A percentile compares a stretch with the other conserved stretches of the same genome.
These are phyloP conservation scores for Euphydryas editha DNA, from an alignment of 2,888 invertebrate genomes.

Conservation along the genomic window DNA sequence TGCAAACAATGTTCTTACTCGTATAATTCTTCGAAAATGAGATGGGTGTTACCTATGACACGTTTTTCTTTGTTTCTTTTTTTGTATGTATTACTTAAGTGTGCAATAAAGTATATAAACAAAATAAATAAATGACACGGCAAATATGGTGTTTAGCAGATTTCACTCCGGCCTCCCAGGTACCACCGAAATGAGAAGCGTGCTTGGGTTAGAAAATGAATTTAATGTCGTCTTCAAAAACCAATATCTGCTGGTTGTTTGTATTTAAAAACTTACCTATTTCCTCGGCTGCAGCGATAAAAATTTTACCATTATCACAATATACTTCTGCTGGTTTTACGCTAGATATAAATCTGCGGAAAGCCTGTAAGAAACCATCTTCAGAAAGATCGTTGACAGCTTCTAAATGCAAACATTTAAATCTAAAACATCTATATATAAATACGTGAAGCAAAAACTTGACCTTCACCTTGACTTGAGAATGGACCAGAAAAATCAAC, in stretches of 20 bases:
- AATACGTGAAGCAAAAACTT: no score
- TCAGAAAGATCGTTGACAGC: conserved; percentile 45
- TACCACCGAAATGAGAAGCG: conserved; percentile 26
- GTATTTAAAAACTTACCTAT: conserved; percentile 30
- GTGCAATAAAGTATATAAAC: no score
- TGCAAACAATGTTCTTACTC: neutral
- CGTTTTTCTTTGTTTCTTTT: no score
- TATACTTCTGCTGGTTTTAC: conserved; percentile 50
- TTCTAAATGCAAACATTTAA: conserved; percentile 46
- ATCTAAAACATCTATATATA: conserved; percentile 41
- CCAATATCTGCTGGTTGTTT: neutral
- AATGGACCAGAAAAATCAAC: conserved; percentile 28
- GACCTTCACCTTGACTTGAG: conserved; percentile 13
- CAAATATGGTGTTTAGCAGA: no score
- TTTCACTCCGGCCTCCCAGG: no score
- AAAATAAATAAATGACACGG: no score
- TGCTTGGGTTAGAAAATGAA: conserved; percentile 11
- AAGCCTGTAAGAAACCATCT: conserved; percentile 45
- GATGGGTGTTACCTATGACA: conserved; percentile 23
- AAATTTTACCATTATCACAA: conserved; percentile 46
- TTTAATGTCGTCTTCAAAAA: neutral
- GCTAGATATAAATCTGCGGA: conserved; percentile 47
- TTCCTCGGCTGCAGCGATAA: conserved; percentile 34
- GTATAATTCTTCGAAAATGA: conserved; percentile 24
- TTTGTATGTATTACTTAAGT: no score